Percentiles rank a stretch among this genome's conserved stretches.
These are phyloP conservation scores for Apodemia zela DNA, from an alignment of 2,888 invertebrate genomes.

Conservation along the genomic window DNA sequence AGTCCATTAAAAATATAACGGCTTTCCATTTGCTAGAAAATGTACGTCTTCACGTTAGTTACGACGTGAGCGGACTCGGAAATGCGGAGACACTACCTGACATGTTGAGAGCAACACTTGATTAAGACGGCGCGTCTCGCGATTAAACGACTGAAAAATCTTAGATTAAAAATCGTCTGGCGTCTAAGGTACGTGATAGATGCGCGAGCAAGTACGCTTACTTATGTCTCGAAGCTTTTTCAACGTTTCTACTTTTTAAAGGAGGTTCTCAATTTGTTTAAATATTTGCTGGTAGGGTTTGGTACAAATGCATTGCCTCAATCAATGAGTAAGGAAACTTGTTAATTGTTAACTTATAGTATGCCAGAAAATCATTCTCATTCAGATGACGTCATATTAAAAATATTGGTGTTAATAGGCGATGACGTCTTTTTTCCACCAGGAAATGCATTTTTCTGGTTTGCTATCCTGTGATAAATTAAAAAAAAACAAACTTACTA, in stretches of 20 bases:
- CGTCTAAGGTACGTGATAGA: not conserved
- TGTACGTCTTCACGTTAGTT: conserved; percentile 1
- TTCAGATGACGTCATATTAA: too few relatives aligned
- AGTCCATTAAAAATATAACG: not conserved
- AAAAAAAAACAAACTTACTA: too few relatives aligned
- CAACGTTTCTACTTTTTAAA: not conserved
- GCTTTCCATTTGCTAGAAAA: conserved; percentile 15
- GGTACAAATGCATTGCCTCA: too few relatives aligned
- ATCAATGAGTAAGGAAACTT: too few relatives aligned
- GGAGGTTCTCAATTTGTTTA: not conserved
- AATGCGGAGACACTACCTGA: conserved; percentile 17
- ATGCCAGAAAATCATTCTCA: too few relatives aligned
- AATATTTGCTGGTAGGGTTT: too few relatives aligned
- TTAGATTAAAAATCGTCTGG: conserved; percentile 17
- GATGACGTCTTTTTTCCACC: too few relatives aligned
- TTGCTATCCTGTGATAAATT: too few relatives aligned
- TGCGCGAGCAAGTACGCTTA: not conserved
- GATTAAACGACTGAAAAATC: conserved; percentile 3
- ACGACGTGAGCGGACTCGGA: conserved; percentile 14
- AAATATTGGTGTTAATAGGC: too few relatives aligned
- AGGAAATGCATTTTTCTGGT: too few relatives aligned
- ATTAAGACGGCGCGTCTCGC: conserved; percentile 41
- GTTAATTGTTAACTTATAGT: too few relatives aligned
- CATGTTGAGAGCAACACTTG: conserved; percentile 36
- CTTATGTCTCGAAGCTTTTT: not conserved